A percentile compares a stretch with the other conserved stretches of the same genome.
Conservation (phyloP, 2,888 invertebrate genomes). For the Orchesellides sinensis region DNA sequence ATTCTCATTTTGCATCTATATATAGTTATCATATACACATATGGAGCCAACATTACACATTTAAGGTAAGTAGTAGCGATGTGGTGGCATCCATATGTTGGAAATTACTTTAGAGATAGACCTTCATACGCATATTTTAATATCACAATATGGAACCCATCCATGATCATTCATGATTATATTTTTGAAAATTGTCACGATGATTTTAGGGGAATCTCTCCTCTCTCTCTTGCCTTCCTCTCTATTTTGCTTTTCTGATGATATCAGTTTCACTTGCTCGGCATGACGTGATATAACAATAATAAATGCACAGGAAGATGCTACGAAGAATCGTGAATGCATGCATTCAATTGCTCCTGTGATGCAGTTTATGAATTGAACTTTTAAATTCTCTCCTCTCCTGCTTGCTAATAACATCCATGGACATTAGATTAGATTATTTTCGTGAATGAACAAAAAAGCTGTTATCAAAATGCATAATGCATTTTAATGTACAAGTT, state of each 20-base stretch:
- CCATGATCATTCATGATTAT: constrained; percentile 7
- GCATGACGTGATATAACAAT: constrained; percentile 46
- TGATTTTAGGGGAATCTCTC: constrained; percentile 35
- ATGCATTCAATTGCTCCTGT: too few relatives aligned
- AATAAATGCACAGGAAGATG: constrained; percentile 45
- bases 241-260: constrained; percentile 28
- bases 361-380: constrained; percentile 21
- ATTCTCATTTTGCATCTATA: constrained; percentile 45
- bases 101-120: not conserved
- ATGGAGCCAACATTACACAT: constrained; percentile 55
- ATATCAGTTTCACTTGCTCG: constrained; percentile 56
- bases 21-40: constrained; percentile 38
- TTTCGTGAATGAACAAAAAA: constrained; percentile 50
- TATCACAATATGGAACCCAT: constrained; percentile 33
- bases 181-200: constrained; percentile 47
- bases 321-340: constrained; percentile 14
- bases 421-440: constrained; percentile 26
- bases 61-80: too few relatives aligned
- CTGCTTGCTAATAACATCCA: constrained; percentile 7
- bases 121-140: constrained; percentile 20
- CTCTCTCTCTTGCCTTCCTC: constrained; percentile 11
- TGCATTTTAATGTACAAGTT: constrained; percentile 54
- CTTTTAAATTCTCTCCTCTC: not conserved
- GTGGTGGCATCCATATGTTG: constrained; percentile 25
- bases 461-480: constrained; percentile 50